Evolutionary conservation across 2,113 vertebrate genomes (phyloP), one percentile per base, ranked within the genome.

Genomic region (Chloroceryle aenea): DNA sequence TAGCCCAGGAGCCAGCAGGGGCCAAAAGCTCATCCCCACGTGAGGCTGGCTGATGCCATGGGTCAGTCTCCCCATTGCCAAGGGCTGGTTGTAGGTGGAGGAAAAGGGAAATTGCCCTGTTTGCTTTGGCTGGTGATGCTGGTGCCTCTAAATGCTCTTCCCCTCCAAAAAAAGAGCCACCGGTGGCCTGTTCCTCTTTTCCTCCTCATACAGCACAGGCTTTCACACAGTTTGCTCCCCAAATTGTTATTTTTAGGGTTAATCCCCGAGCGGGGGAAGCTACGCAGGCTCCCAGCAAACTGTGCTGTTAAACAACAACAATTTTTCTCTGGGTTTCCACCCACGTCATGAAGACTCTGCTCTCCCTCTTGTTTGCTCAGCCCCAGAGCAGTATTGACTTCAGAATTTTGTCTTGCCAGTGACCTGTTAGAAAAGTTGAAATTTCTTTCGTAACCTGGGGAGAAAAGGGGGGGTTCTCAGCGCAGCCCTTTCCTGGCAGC

Each of bases 221-320:
- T 68, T n/a, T 53, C 43, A 36, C 38, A 59, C 0, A 9, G 23
- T 72, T 93, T 90, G 23, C 14, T 81, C 34, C n/a, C 27, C 18
- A 79, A 62, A 40, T 40, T 48, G 38, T 56, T 64, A 25, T 34
- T 86, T 67, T 50, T 12, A 76, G 59, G 45, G 26, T 81, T 77
- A 73, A 81, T 66, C 87, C 76, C 72, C 34, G 48, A 75, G 73
- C 1, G 2, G 20, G 8, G 27, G 12, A 81, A 76, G 29, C 80
- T n/a, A 43, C 2, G 6, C 21, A 20, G 3, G 16, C 29, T 77
- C 38, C 55, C 3, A 1, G 11, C 0, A 0, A 71, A 42, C 42
- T 10, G 30, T 0, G 2, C 43, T 12, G 12, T 85, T 78, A 56
- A 78, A 56, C 21, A 76, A 38, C 71, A 0, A 3, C 25, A 32